Percentiles rank a stretch among this genome's conserved stretches.
Conservation (phyloP, 2,797 vertebrate genomes). For the Rousettus madagascariensis region DNA sequence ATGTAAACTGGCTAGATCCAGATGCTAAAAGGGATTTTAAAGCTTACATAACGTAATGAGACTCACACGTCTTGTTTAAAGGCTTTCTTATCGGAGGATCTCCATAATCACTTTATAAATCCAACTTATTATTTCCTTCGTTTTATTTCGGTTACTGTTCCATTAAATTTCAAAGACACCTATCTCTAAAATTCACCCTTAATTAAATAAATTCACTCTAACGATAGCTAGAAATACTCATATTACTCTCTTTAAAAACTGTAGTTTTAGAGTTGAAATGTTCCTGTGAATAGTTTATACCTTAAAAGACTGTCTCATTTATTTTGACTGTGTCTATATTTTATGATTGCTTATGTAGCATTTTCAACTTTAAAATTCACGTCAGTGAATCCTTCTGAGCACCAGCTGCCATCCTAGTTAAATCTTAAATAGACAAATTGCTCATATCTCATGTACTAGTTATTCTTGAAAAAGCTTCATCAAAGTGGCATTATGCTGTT, state of each 20-base stretch:
- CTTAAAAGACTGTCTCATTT: constrained; percentile 59
- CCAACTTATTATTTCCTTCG: constrained; percentile 36
- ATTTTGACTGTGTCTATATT: constrained; percentile 59
- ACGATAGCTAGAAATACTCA: background rate
- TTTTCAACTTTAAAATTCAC: constrained; percentile 71
- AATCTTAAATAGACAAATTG: constrained; percentile 73
- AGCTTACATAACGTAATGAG: background rate
- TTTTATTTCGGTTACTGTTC: background rate
- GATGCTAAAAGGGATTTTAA: background rate
- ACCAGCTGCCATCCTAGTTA: constrained; percentile 62
- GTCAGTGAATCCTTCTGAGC: constrained; percentile 68
- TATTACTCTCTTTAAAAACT: background rate
- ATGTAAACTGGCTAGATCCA: background rate
- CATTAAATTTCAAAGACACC: background rate
- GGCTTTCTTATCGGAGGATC: background rate
- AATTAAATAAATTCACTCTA: constrained; percentile 45
- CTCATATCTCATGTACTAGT: constrained; percentile 66
- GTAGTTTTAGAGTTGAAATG: background rate
- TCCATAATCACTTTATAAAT: constrained; percentile 26
- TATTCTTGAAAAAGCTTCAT: constrained; percentile 70
- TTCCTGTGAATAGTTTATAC: background rate
- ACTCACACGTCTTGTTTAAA: constrained; percentile 16
- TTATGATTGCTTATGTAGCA: constrained; percentile 64
- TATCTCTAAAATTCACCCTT: background rate
- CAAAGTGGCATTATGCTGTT: constrained; percentile 56